A percentile compares a stretch with the other conserved stretches of the same genome.
phyloP scores from a whole-genome alignment of 2,888 invertebrate species.

The Nephrocerus scutellatus region DNA sequence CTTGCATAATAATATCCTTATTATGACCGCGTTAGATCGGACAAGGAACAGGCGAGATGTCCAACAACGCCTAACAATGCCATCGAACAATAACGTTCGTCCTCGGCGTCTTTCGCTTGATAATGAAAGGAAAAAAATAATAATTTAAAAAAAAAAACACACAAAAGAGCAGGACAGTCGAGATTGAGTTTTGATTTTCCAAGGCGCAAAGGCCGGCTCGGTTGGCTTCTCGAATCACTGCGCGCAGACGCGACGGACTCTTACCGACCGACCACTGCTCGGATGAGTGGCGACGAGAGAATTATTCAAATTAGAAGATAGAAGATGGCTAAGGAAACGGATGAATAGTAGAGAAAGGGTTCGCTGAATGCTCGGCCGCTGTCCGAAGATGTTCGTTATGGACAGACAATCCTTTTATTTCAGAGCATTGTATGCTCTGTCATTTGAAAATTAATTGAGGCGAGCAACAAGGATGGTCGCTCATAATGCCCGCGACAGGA shows the following conservation, averaged over 20 bases:
- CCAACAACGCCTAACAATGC: conserved; percentile 43
- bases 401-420: too few species aligned
- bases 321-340: not conserved
- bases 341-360: not conserved
- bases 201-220: too few species aligned
- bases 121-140: not conserved
- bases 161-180: too few species aligned
- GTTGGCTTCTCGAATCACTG: conserved; percentile 4
- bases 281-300: conserved; percentile 30
- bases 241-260: conserved; percentile 5
- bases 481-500: too few species aligned
- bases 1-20: conserved; percentile 21
- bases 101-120: conserved; percentile 29
- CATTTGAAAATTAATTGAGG: too few species aligned
- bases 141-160: too few species aligned
- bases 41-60: conserved; percentile 43
- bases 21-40: conserved; percentile 30
- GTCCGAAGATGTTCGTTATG: not conserved
- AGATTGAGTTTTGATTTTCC: too few species aligned
- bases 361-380: not conserved
- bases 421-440: too few species aligned
- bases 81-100: conserved; percentile 33
- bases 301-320: conserved; percentile 32
- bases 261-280: conserved; percentile 23
- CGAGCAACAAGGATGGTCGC: too few species aligned